Percentiles rank a stretch among this genome's conserved stretches.
Evolutionary conservation across 2,797 vertebrate species (phyloP).

Genomic region (Phataginus tricuspis): DNA sequence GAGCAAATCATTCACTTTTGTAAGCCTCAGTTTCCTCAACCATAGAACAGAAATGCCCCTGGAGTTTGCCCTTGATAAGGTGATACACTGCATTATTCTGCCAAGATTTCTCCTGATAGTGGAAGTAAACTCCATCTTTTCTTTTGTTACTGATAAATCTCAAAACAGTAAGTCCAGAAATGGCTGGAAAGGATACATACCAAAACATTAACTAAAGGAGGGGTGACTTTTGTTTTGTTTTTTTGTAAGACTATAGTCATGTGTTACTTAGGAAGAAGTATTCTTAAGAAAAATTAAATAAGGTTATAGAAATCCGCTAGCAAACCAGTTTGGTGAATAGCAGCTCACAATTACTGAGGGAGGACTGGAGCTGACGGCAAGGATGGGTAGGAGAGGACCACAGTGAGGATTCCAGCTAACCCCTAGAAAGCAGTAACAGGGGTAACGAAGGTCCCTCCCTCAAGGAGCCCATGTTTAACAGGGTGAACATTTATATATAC

Average conservation of each 20-base stretch:
- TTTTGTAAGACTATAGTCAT: neutral
- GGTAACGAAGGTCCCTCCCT: neutral
- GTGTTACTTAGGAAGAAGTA: neutral
- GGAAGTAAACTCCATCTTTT: neutral
- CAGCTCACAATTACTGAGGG: neutral
- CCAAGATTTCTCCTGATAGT: neutral
- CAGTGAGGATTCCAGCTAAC: neutral
- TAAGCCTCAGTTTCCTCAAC: neutral
- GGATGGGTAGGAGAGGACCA: neutral
- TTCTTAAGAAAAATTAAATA: neutral
- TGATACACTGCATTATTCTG: neutral
- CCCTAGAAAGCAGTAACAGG: neutral
- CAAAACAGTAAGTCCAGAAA: neutral
- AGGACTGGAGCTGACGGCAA: neutral
- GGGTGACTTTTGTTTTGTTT: neutral
- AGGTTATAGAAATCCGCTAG: neutral
- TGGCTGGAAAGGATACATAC: neutral
- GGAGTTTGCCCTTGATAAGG: neutral
- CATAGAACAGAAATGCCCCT: neutral
- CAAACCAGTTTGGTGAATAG: neutral
- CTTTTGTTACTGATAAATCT: neutral
- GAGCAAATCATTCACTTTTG: neutral
- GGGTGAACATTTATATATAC: neutral
- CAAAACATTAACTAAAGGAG: neutral
- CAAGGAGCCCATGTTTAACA: neutral